These are phyloP conservation scores for Neopelma chrysocephalum DNA, from an alignment of 2,797 vertebrate species.

Conservation along the genomic window DNA sequence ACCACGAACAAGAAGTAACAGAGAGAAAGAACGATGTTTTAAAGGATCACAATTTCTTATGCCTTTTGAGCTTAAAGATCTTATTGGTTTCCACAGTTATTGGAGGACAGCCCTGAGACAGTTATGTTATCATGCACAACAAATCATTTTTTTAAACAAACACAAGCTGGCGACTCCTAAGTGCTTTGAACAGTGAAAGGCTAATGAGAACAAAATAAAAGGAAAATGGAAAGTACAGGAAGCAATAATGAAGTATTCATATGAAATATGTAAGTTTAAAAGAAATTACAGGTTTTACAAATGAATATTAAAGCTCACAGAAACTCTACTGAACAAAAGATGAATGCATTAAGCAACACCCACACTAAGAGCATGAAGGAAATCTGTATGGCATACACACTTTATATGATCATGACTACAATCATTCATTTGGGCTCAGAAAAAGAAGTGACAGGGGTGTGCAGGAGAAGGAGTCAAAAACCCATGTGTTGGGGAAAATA, in stretches of 20 bases:
- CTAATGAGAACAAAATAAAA: neutral
- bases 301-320: neutral
- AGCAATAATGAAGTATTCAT: neutral
- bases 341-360: constrained; percentile 42
- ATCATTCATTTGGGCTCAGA: neutral
- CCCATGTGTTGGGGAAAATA: neutral
- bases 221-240: neutral
- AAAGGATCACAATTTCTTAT: neutral
- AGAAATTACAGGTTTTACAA: constrained; percentile 41
- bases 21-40: rapidly evolving
- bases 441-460: neutral
- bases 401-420: neutral
- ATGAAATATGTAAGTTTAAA: neutral
- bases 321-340: neutral
- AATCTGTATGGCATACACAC: neutral
- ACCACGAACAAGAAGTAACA: neutral
- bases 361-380: neutral
- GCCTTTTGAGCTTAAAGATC: neutral
- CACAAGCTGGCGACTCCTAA: neutral
- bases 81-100: neutral
- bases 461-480: neutral
- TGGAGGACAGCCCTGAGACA: neutral
- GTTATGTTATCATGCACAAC: neutral
- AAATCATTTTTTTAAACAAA: neutral
- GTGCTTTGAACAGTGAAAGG: neutral